These are phyloP conservation scores for Margaritifera margaritifera DNA, from an alignment of 2,888 invertebrate genomes.

Conservation along the genomic window DNA sequence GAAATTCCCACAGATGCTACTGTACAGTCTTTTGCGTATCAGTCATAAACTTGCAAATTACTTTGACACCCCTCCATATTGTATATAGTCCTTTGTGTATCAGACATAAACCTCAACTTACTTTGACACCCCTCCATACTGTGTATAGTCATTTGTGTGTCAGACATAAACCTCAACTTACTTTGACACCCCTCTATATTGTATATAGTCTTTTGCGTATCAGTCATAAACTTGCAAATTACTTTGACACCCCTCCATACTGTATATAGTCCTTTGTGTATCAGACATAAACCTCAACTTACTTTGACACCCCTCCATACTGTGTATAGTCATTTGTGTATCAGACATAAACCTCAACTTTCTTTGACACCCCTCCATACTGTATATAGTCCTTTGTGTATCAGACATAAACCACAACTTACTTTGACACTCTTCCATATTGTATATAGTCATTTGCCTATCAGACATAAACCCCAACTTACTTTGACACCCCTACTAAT, in stretches of 20 bases:
- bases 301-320: slow-evolving; percentile 89
- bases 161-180: neutral
- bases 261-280: neutral
- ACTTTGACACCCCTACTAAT: neutral
- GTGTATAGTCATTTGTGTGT: slow-evolving; percentile 73
- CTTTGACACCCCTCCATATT: neutral
- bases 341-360: neutral
- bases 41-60: neutral
- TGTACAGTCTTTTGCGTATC: no score
- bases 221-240: slow-evolving; percentile 22
- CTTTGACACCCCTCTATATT: neutral
- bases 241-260: slow-evolving; percentile 86
- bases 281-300: neutral
- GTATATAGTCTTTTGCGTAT: no score
- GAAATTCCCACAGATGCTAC: no score
- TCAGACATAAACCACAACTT: slow-evolving; percentile 19
- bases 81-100: no score
- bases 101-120: slow-evolving; percentile 32
- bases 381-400: no score
- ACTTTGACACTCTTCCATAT: slow-evolving; percentile 91
- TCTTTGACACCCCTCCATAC: neutral
- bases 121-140: slow-evolving; percentile 92
- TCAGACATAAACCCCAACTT: neutral
- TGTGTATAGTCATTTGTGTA: slow-evolving; percentile 74
- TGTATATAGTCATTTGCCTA: slow-evolving; percentile 74